Base-by-base conservation (phyloP, 1,140 invertebrate genomes). In the Drosophila auraria region DNA sequence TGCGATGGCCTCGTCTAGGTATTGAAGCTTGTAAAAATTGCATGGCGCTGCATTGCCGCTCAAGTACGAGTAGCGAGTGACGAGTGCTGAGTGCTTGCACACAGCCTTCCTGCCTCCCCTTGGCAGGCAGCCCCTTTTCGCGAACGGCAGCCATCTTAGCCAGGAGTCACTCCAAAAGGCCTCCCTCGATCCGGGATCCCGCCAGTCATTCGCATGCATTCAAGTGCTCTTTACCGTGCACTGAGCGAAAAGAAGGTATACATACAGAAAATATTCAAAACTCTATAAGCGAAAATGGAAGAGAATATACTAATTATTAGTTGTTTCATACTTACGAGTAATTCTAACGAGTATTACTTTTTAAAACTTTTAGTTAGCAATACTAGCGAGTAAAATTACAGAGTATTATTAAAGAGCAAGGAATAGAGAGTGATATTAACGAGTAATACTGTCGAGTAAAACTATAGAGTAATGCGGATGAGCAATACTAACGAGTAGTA, bases 21-120 rank as follows among this genome's bases (percentile, higher is more conserved):
- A 87, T 87, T 87, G 84, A 87, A 87, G 84, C 84, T 89, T 87
- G 84, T 81, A 87, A 87, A 87, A 87, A 89, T 89, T 89, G 84
- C 84, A 83, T 87, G 84, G 84, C 84, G 78, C 84, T 87, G 84
- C 84, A 87, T 75, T 89, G 82, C 73, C 78, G 81, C 78, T 83
- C 79, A 83, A 87, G 84, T 87, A 74, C 74, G 73, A 78, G 70
- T 50, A 27, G 53, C 59, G 42, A 79, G 54, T 68, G 62, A 47
- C 58, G 74, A 60, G 54, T 54, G 53, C 49, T 64, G 61, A 70
- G 81, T 72, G 53, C 65, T 62, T 15, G n/a, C 30, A 25, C 38
- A 56, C 38, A 56, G 33, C 38, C 36, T 30, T 5, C 27, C 27
- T 30, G 23, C 38, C 23, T 6, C 23, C 50, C 27, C 61, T 54